Evolutionary conservation across 2,888 invertebrate genomes (phyloP).

Genomic region (Uloborus plumipes): DNA sequence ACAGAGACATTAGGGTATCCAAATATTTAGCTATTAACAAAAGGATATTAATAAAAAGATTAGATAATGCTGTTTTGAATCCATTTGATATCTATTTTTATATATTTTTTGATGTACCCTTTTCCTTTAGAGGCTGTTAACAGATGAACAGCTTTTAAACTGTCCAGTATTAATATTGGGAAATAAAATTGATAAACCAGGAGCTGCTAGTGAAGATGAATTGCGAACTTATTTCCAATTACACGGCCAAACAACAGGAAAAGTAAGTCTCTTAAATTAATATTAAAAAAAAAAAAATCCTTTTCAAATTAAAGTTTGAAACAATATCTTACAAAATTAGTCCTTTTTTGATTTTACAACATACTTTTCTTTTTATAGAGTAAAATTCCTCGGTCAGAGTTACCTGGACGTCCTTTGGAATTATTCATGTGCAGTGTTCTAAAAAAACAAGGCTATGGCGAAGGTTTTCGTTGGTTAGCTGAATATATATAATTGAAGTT

Average conservation of each 20-base stretch:
- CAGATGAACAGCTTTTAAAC: constrained; percentile 95
- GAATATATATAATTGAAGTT: constrained; percentile 81
- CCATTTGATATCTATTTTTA: background rate
- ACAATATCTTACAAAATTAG: too few relatives aligned
- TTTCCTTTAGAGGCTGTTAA: constrained; percentile 76
- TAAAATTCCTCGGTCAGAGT: constrained; percentile 78
- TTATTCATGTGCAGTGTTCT: constrained; percentile 99
- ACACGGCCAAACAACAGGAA: constrained; percentile 96
- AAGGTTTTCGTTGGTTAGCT: constrained; percentile 99
- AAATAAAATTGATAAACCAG: constrained; percentile 98
- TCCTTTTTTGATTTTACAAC: too few relatives aligned
- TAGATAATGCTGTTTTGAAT: too few relatives aligned
- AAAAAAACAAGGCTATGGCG: constrained; percentile 98
- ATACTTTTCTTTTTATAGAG: constrained; percentile 71
- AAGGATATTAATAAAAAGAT: too few relatives aligned
- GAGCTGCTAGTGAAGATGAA: constrained; percentile 97
- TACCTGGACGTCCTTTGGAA: constrained; percentile 86
- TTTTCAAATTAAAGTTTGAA: too few relatives aligned
- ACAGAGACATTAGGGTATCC: background rate
- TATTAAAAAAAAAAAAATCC: too few relatives aligned
- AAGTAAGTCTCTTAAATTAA: constrained; percentile 76
- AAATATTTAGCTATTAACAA: too few relatives aligned
- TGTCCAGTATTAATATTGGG: constrained; percentile 98
- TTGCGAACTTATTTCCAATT: constrained; percentile 92
- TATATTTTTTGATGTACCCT: background rate